Base-by-base conservation (phyloP, 2,113 vertebrate genomes). In the Acrocephalus kingi region DNA sequence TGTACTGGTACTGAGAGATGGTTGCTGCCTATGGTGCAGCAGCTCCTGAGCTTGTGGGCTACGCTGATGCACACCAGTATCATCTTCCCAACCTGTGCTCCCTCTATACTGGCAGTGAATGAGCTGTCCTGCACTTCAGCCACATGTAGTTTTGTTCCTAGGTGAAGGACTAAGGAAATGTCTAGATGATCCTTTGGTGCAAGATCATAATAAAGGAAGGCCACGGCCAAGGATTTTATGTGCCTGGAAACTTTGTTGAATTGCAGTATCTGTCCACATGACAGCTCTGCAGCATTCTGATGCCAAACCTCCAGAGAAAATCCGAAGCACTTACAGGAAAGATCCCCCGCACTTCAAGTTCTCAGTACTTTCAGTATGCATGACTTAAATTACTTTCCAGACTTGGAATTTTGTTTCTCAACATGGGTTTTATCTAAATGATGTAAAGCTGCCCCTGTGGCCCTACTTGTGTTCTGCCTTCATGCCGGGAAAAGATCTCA, bases 261-360 rank as follows among this genome's bases (percentile, higher is more conserved):
- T 92, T 90, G 73, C 86, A 90, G 11, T 78, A 72, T 89, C 41
- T 93, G 49, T 81, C 58, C 90, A 55, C 69, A n/a, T 88, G 83
- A 68, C 73, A 89, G 64, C 52, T 94, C 66, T 93, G 85, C 64
- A 81, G 64, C 2, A 0, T 78, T 90, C 56, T 78, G 52, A 75
- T 92, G 90, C 86, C 88, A 95, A 52, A 93, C 64, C 85, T 75
- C 73, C 56, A 62, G 76, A 95, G 94, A 94, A 84, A 89, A 86
- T 64, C 54, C n/a, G 55, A 64, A 78, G 76, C 54, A 18, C 28
- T 95, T 96, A 87, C 88, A 93, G 93, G 79, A 97, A 96, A 72
- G 83, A 54, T 81, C 64, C 41, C 64, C 62, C 27, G 18, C 58
- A 43, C 48, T 93, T 91, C 37, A 84, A 61, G 33, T 82, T 89